Evolutionary conservation across 2,797 vertebrate species (phyloP), one percentile per base, ranked within the genome.

Genomic region (Clamator glandarius): DNA sequence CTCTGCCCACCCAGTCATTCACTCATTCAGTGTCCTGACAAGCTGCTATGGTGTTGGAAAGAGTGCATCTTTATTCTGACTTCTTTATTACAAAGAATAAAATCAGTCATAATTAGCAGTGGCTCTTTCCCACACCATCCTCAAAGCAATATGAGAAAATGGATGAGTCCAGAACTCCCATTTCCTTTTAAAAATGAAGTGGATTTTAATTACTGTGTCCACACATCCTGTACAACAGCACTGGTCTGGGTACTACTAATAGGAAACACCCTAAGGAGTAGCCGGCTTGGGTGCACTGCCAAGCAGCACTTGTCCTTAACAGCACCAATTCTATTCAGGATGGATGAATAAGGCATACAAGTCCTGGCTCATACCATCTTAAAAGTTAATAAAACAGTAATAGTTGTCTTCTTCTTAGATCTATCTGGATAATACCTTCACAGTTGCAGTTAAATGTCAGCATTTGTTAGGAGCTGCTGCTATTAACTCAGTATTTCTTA

Each of bases 291-390:
- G 26, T 89, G 33, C 67, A 20, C 25, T 11, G 21, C 83, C 79
- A 88, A 67, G 11, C 17, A 68, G 12, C 29, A 3, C 66, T 78
- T 50, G 57, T 44, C 57, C 79, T 69, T 12, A 78, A 24, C 2
- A 4, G 12, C 21, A 72, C 77, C 62, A 58, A 55, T 51, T 87
- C 72, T 67, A 59, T 57, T 55, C 55, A 59, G 55, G 87, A 87
- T 62, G 31, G n/a, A 62, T 89, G 78, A 95, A 86, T 69, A 90
- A 90, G 90, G 67, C 63, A 74, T 52, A 48, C 69, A 90, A 78
- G 61, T 66, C 75, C 63, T 77, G 61, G 57, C 69, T 87, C 62
- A 77, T 81, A 93, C 73, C 76, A 31, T 24, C n/a, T 68, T 28
- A 66, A 35, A 17, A 64, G 73, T 91, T 85, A 92, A 81, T 82